A percentile compares a stretch with the other conserved stretches of the same genome.
These are phyloP conservation scores for Liolophura sinensis DNA, from an alignment of 1,140 invertebrate species.

Conservation along the genomic window DNA sequence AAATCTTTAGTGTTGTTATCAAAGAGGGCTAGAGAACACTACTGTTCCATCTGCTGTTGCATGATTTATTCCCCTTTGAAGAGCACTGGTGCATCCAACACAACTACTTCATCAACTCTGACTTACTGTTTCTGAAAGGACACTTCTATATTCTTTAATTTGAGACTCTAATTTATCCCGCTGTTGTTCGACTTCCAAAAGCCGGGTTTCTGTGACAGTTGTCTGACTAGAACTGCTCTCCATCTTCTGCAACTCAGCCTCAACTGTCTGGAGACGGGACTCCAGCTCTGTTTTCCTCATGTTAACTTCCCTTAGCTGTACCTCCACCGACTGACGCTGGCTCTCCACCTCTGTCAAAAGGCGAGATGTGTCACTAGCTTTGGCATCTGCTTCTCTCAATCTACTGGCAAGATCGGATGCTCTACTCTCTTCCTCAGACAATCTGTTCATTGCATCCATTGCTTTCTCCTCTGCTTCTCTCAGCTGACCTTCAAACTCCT, in stretches of 20 bases:
- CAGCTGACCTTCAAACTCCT: no score
- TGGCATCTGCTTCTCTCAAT: no score
- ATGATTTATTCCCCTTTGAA: not conserved
- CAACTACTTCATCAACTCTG: not conserved
- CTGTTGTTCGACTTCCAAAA: slow-evolving; percentile 2
- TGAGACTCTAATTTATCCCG: slow-evolving; percentile 35
- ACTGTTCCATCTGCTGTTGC: not conserved
- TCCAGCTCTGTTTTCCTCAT: slow-evolving; percentile 12
- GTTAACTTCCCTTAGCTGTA: not conserved
- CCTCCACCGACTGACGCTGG: not conserved
- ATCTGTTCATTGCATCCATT: no score
- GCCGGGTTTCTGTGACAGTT: not conserved
- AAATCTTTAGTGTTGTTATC: not conserved
- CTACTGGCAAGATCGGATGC: no score
- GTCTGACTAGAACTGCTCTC: not conserved
- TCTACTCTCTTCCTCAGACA: no score
- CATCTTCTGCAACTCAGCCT: not conserved
- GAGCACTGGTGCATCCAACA: not conserved
- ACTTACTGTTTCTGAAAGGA: slow-evolving; percentile 50
- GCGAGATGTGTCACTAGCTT: no score
- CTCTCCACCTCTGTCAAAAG: not conserved
- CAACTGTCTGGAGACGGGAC: slow-evolving; percentile 2
- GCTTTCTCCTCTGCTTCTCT: no score
- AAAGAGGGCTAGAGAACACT: no score
- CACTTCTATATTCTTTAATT: slow-evolving; percentile 41